Base-by-base conservation (phyloP, 2,888 invertebrate genomes). In the Protula sp. region DNA sequence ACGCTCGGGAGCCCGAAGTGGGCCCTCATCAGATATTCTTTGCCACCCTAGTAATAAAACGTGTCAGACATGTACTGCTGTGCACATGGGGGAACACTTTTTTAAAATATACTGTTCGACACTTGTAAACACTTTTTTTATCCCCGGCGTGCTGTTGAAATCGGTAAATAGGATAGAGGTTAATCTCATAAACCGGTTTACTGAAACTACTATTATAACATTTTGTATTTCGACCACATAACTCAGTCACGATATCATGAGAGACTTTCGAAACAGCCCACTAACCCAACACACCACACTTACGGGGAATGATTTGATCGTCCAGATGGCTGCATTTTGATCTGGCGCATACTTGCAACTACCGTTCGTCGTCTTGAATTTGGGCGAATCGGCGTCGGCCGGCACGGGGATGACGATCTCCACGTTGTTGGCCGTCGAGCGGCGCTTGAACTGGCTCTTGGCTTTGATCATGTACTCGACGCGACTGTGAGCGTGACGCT, bases 401-500 rank as follows among this genome's bases (percentile, higher is more conserved):
- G 81, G 81, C 2, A 82, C 81, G 14, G 81, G 79, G 62, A 82
- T 76, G 53, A 81, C 89, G 67, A 98, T 95, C 83, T 98, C 98
- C 50, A 98, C 98, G 83, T 98, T 97, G 79, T 99, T 99, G 0
- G 98, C 98, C 0, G 97, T 98, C 0, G 97, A 97, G 54, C 97
- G 87, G 38, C 97, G 86, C 79, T 98, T 98, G 81, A 98, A 99
- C 82, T 98, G 98, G 57, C 68, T 69, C 82, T 97, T 94, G 0
- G 98, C 98, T 83, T 98, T 98, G 59, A 98, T 94, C 95, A 98
- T 98, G 81, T 94, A 98, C 76, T 98, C 98, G 9, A 99, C 95
- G 66, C 98, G 86, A 60, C 95, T 95, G 81, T 98, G 97, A 14
- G 91, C 93, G 83, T 98, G 95, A 27, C 95, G 87, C 79, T 98